Percentiles rank a stretch among this genome's conserved stretches.
phyloP scores from a whole-genome alignment of 2,113 vertebrate genomes.

The Dendropsophus ebraccatus region DNA sequence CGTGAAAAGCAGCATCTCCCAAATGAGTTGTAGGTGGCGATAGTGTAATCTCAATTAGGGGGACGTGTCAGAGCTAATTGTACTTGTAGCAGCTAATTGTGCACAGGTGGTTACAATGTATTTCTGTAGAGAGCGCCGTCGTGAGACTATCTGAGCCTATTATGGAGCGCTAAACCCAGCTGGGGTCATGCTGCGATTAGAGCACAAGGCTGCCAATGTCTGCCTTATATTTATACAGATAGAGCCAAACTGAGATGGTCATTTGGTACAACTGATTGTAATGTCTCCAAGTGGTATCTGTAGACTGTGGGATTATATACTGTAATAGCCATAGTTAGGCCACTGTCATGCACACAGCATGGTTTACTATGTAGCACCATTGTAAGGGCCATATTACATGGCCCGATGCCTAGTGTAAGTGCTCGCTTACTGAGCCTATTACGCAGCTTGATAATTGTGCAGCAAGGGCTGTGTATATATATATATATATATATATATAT shows the following conservation, averaged over 20 bases:
- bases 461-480: no score
- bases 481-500: no score
- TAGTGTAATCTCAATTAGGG: not conserved
- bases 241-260: not conserved
- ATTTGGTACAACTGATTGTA: not conserved
- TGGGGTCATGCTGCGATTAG: not conserved
- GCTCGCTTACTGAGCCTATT: no score
- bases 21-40: not conserved
- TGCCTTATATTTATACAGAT: not conserved
- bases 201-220: not conserved
- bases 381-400: no score
- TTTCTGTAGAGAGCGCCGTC: not conserved
- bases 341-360: no score
- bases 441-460: no score
- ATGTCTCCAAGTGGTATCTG: not conserved
- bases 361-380: no score
- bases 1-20: not conserved
- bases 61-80: conserved; percentile 16
- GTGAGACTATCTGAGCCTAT: conserved; percentile 4
- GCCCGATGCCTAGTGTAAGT: no score
- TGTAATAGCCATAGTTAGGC: no score
- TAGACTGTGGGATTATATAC: no score
- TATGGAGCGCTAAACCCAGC: not conserved
- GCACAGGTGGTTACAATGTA: not conserved
- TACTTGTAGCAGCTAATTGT: not conserved